Percentiles rank a stretch among this genome's conserved stretches.
Conservation (phyloP, 2,797 vertebrate species). For the Kryptopterus vitreolus region DNA sequence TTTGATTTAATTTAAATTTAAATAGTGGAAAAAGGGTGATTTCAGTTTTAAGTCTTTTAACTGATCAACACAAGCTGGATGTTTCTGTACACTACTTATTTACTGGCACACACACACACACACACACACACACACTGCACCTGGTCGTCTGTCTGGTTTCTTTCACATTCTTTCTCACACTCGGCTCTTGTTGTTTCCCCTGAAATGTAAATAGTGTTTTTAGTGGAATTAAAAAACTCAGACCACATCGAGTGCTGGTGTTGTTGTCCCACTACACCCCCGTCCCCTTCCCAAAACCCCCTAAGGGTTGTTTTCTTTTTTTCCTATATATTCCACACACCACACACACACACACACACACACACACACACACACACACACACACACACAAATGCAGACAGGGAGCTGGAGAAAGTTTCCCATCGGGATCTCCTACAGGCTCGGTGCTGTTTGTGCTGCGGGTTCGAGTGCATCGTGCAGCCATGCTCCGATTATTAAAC, state of each 20-base stretch:
- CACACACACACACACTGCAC: conserved; percentile 38
- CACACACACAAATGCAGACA: background rate
- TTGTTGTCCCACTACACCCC: conserved; percentile 16
- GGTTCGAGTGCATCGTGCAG: conserved; percentile 75
- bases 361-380: background rate
- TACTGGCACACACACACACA: conserved; percentile 20
- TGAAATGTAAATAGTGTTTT: conserved; percentile 48
- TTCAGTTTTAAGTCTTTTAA: too few species aligned
- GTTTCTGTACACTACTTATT: conserved; percentile 42
- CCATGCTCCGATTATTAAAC: conserved; percentile 83
- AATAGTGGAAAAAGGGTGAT: too few species aligned
- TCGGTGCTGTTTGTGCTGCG: conserved; percentile 69
- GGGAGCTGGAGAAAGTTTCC: conserved; percentile 43
- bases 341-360: background rate
- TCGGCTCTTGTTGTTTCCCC: conserved; percentile 45
- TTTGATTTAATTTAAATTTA: too few species aligned
- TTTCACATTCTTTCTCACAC: conserved; percentile 51
- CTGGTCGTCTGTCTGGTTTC: conserved; percentile 46
- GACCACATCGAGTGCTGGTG: conserved; percentile 38
- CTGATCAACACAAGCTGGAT: conserved; percentile 29
- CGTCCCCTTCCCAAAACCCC: background rate
- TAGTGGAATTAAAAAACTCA: conserved; percentile 44
- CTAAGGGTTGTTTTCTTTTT: background rate
- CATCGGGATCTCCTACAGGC: conserved; percentile 49
- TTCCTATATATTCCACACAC: background rate